Base-by-base conservation (phyloP, 2,888 invertebrate genomes). In the Yponomeuta sedellus region DNA sequence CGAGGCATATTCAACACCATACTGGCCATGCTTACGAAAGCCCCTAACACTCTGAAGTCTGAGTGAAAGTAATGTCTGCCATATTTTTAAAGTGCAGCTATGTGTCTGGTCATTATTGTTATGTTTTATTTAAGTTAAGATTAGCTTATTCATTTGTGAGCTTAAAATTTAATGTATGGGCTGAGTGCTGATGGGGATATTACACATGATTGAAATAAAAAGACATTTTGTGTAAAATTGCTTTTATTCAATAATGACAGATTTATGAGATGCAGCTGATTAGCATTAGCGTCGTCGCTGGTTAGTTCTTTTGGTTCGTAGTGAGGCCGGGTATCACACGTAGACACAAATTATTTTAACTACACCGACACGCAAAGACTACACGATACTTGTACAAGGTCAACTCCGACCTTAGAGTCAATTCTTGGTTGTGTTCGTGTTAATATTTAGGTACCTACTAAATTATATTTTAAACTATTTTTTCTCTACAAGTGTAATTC, bases 71-170 rank as follows among this genome's bases (percentile, higher is more conserved):
- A 20, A 34, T 56, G 34, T 19, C 40, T 34, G 10, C 34, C 12
- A 34, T 39, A 62, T 62, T 62, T 40, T 20, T 59, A 59, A 12
- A 22, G 20, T n/a, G n/a, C 16, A 64, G 80, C 79, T 80, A 71
- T 80, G 76, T 70, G 77, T 88, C 88, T 88, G 86, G 88, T 88
- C 89, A 87, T 84, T 78, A 75, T 77, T 75, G 77, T 81, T 83
- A 34, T 16, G 61, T 58, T 67, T 52, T 40, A 59, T 39, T 83
- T 86, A 85, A 85, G 82, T 78, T 86, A 85, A 84, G 82, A 78
- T 85, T 83, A 82, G 85, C 79, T 79, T 83, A 78, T 79, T 40
- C 28, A 25, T 19, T 61, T 64, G 56, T 56, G 57, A 64, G 40
- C 44, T 66, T 66, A 57, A 62, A 56, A 61, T 61, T 76, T 72